These are phyloP conservation scores for Ganaspis sp. DNA, from an alignment of 1,140 invertebrate genomes.

Conservation along the genomic window DNA sequence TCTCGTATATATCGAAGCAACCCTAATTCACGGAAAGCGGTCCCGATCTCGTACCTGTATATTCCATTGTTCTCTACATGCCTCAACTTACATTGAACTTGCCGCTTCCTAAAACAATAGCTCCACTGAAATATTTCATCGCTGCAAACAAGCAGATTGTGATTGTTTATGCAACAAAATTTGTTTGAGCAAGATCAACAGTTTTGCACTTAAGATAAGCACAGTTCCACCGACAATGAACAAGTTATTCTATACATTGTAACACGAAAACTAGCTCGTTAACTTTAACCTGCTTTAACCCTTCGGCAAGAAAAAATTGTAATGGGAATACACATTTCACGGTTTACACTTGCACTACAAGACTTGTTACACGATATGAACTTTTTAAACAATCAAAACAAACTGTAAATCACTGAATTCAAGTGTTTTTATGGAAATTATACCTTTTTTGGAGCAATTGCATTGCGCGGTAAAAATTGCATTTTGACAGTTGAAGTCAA, in stretches of 20 bases:
- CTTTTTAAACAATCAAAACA: no score
- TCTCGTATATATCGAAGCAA: background rate
- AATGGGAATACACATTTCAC: no score
- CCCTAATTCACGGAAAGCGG: background rate
- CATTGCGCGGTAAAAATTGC: no score
- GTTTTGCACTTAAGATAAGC: background rate
- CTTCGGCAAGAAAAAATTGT: no score
- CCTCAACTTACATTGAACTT: background rate
- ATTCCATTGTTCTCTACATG: background rate
- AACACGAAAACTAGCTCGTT: background rate
- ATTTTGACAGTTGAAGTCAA: no score
- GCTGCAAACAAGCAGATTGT: background rate
- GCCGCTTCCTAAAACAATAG: slow-evolving; percentile 3
- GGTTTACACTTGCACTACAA: no score
- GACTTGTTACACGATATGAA: no score
- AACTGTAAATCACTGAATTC: no score
- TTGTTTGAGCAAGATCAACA: slow-evolving; percentile 36
- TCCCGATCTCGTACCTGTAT: background rate
- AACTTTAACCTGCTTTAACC: no score
- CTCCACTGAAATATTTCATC: background rate
- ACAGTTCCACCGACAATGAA: background rate
- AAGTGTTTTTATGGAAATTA: no score
- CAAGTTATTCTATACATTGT: background rate
- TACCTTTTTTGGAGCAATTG: no score
- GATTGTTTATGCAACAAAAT: slow-evolving; percentile 37